phyloP scores from a whole-genome alignment of 2,113 vertebrate genomes.

The Thryonomys swinderianus region DNA sequence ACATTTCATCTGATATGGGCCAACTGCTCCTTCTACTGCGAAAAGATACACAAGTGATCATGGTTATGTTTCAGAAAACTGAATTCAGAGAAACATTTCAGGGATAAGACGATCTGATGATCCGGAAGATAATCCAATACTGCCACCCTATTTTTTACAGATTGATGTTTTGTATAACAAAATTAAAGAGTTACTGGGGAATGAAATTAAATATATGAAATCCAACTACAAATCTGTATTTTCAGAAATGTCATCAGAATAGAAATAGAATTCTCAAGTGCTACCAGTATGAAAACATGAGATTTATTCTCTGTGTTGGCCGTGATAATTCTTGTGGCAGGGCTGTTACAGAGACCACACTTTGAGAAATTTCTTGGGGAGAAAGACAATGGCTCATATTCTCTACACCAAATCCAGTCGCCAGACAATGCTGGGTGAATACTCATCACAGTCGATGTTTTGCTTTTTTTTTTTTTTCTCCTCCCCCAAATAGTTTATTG shows the following conservation, averaged over 20 bases:
- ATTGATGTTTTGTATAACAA: not conserved
- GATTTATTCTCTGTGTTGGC: not conserved
- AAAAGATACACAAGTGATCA: not conserved
- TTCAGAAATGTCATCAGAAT: not conserved
- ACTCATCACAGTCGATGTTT: not conserved
- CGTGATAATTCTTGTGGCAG: not conserved
- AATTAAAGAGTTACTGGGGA: not conserved
- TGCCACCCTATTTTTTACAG: not conserved
- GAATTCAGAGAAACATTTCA: not conserved
- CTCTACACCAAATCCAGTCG: not conserved
- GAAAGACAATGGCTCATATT: not conserved
- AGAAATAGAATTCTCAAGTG: not conserved
- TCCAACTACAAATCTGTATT: not conserved
- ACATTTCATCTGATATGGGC: not conserved
- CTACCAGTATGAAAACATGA: not conserved
- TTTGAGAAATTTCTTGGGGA: not conserved
- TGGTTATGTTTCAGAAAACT: not conserved
- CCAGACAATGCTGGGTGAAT: not conserved
- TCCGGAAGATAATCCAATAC: not conserved
- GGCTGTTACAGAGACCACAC: fast-evolving
- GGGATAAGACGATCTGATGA: not conserved
- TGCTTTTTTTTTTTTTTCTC: not conserved
- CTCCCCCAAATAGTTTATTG: not conserved
- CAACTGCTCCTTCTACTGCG: not conserved
- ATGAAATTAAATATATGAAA: not conserved